A percentile compares a stretch with the other conserved stretches of the same genome.
phyloP scores from a whole-genome alignment of 2,888 invertebrate species.

The Drosophila barbarae region DNA sequence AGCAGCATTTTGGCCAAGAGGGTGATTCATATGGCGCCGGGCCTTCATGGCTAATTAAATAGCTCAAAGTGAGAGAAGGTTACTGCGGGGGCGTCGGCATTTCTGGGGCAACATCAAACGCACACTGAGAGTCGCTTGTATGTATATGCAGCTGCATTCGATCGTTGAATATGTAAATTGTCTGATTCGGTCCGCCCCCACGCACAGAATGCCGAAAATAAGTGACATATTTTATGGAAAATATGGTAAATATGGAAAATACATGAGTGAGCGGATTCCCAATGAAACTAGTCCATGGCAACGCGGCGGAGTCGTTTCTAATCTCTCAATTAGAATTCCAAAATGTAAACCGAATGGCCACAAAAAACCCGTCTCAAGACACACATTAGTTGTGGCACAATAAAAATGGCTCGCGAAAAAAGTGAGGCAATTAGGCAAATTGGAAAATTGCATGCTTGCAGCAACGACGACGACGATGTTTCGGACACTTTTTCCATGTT shows the following conservation, averaged over 20 bases:
- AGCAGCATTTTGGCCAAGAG: constrained; percentile 15
- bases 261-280: constrained; percentile 8
- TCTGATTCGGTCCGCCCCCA: constrained; percentile 53
- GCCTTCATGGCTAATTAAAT: constrained; percentile 74
- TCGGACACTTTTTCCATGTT: constrained; percentile 41
- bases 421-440: constrained; percentile 66
- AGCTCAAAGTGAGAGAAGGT: constrained; percentile 65
- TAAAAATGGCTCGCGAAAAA: constrained; percentile 35
- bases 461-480: constrained; percentile 28
- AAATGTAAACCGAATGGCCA: constrained; percentile 1
- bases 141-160: constrained; percentile 62
- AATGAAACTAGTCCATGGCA: constrained; percentile 25
- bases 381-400: constrained; percentile 28
- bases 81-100: constrained; percentile 68
- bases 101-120: constrained; percentile 56
- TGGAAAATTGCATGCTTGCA: constrained; percentile 65
- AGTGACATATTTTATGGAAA: constrained; percentile 44
- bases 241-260: constrained; percentile 29
- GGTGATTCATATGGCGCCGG: constrained; percentile 38
- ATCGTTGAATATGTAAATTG: constrained; percentile 50
- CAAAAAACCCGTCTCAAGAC: constrained; percentile 23
- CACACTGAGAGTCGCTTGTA: not conserved
- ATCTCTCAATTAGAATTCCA: constrained; percentile 26
- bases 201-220: constrained; percentile 52
- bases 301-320: constrained; percentile 7